These are phyloP conservation scores for Temnothorax curvispinosus DNA, from an alignment of 1,140 invertebrate genomes.

Conservation along the genomic window DNA sequence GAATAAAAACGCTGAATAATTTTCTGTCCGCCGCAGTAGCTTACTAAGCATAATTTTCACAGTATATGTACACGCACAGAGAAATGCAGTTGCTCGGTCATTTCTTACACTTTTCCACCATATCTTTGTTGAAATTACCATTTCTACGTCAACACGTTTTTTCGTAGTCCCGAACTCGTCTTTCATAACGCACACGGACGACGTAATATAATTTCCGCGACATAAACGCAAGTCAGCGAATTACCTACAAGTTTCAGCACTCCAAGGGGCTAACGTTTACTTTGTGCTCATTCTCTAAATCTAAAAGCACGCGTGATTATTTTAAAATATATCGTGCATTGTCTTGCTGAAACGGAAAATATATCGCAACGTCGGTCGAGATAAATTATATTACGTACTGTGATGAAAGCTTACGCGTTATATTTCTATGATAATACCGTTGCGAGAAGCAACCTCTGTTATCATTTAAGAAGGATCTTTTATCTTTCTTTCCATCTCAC, in stretches of 20 bases:
- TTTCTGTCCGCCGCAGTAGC: conserved; percentile 50
- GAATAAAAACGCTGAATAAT: conserved; percentile 60
- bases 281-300: neutral
- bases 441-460: neutral
- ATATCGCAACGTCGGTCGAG: neutral
- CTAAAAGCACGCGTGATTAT: conserved; percentile 6
- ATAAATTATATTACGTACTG: neutral
- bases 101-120: conserved; percentile 53
- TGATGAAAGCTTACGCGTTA: neutral
- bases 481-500: neutral
- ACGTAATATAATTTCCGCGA: conserved; percentile 36
- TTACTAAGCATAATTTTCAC: conserved; percentile 60
- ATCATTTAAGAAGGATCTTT: neutral
- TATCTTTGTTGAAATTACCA: conserved; percentile 46
- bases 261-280: conserved; percentile 1
- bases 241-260: conserved; percentile 38
- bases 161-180: conserved; percentile 17
- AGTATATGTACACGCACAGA: conserved; percentile 38
- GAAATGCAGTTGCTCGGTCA: conserved; percentile 53
- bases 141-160: conserved; percentile 45
- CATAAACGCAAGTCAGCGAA: conserved; percentile 34
- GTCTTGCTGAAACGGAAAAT: conserved; percentile 14
- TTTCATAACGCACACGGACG: neutral
- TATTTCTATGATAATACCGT: conserved; percentile 20
- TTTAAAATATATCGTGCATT: conserved; percentile 14